Evolutionary conservation across 2,888 invertebrate genomes (phyloP).

Genomic region (Pseudococcus jackbeardsleyi): DNA sequence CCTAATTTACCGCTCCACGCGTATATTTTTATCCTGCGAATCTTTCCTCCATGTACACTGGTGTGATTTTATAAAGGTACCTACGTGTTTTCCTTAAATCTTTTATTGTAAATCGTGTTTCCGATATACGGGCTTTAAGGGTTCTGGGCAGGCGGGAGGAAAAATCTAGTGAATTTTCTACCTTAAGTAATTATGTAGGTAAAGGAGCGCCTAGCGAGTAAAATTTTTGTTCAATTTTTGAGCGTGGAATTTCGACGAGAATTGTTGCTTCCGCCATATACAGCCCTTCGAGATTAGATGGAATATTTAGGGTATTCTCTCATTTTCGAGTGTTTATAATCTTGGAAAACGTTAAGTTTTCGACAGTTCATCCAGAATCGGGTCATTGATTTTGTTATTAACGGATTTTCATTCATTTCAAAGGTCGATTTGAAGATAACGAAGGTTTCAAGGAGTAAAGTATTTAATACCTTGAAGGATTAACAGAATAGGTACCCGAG

Average conservation of each 20-base stretch:
- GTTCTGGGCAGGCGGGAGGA: background rate
- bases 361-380: too few relatives aligned
- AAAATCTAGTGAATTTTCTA: background rate
- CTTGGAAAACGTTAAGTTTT: background rate
- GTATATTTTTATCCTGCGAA: constrained; percentile 20
- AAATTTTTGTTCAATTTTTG: background rate
- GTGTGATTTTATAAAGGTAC: background rate
- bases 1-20: constrained; percentile 18
- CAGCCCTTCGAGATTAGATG: background rate
- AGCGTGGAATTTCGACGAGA: background rate
- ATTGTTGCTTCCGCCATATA: background rate
- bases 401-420: too few relatives aligned
- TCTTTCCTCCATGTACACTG: background rate
- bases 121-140: background rate
- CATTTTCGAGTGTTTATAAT: background rate
- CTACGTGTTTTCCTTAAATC: constrained; percentile 2
- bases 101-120: background rate
- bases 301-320: background rate
- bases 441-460: too few relatives aligned
- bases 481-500: too few relatives aligned
- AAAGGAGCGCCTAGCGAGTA: background rate
- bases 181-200: background rate
- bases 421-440: background rate
- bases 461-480: too few relatives aligned
- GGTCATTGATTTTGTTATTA: too few relatives aligned